Evolutionary conservation across 2,888 invertebrate species (phyloP).

Genomic region (Drosophila helvetica): DNA sequence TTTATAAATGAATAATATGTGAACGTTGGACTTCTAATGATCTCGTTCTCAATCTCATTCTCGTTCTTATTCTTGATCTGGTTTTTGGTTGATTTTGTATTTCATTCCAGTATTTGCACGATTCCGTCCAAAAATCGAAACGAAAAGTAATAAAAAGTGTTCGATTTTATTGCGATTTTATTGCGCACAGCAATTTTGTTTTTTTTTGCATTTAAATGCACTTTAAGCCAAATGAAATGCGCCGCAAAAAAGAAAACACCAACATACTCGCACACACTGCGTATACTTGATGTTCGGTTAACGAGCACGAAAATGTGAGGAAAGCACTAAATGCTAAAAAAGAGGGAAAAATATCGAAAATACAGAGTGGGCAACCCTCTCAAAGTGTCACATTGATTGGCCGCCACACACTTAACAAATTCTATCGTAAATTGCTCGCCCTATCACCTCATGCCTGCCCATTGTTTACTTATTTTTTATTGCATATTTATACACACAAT

Average conservation of each 20-base stretch:
- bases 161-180: constrained; percentile 18
- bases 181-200: constrained; percentile 1
- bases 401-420: neutral
- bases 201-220: constrained; percentile 39
- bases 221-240: constrained; percentile 60
- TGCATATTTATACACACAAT: constrained; percentile 29
- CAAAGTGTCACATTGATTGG: constrained; percentile 76
- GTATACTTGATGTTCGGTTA: constrained; percentile 65
- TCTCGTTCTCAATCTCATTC: constrained; percentile 34
- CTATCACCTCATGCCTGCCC: constrained; percentile 71
- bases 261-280: constrained; percentile 33
- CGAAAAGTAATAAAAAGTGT: constrained; percentile 50
- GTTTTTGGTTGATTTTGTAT: constrained; percentile 28
- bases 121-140: constrained; percentile 49
- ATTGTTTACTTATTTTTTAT: constrained; percentile 8
- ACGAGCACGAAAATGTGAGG: constrained; percentile 27
- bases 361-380: constrained; percentile 40
- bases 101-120: constrained; percentile 63
- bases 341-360: neutral
- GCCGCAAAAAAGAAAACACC: constrained; percentile 42
- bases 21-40: constrained; percentile 32
- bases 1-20: constrained; percentile 66
- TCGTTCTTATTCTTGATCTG: constrained; percentile 8
- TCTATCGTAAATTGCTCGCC: constrained; percentile 50
- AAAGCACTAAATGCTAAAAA: neutral